These are phyloP conservation scores for Ceratothoa steindachneri DNA, from an alignment of 2,888 invertebrate species.

Conservation along the genomic window DNA sequence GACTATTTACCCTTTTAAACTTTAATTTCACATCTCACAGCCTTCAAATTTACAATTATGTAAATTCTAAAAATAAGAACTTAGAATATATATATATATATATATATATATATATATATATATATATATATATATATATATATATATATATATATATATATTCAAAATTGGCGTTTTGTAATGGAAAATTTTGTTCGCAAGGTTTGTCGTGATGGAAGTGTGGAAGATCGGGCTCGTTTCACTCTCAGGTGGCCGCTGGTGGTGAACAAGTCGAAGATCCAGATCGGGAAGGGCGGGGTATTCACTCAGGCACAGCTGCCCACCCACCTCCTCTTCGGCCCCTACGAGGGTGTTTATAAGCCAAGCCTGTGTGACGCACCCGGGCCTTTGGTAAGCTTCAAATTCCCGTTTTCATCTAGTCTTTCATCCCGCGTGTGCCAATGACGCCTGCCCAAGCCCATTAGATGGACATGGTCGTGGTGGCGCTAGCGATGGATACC, in stretches of 20 bases:
- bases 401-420: no score
- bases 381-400: neutral
- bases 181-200: neutral
- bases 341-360: neutral
- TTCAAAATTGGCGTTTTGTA: no score
- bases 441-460: no score
- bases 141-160: neutral
- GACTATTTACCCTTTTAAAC: neutral
- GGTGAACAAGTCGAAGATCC: neutral
- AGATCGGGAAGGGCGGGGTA: neutral
- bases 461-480: no score
- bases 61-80: neutral
- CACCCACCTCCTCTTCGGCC: neutral
- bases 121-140: neutral
- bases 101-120: neutral
- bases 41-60: neutral
- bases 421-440: no score
- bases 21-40: neutral
- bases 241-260: neutral
- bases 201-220: constrained; percentile 7
- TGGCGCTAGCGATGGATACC: no score
- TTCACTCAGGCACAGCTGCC: neutral
- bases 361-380: neutral
- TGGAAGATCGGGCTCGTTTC: neutral
- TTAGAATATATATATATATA: no score